Evolutionary conservation across 2,888 invertebrate genomes (phyloP), one percentile per base, ranked within the genome.

Genomic region (Sinotaia quadrata): DNA sequence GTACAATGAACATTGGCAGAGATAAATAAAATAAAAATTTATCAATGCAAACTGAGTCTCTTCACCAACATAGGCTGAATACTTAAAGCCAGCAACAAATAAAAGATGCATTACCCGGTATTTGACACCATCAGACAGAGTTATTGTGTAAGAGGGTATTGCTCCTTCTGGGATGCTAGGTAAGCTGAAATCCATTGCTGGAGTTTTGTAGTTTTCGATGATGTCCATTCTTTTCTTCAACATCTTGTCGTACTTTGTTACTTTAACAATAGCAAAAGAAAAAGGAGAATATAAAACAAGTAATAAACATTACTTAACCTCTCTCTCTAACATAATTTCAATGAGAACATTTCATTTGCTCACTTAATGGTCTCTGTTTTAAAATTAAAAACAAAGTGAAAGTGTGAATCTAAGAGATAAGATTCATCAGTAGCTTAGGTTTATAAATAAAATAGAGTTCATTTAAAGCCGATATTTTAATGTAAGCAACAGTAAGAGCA

Each of bases 171-270:
- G 87, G 34, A 87, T 80, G 1, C 76, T 37, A 8, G 87, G 87
- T 21, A 87, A 79, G 31, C 68, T 74, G 65, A 87, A 80, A 24
- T 84, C 79, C 27, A 78, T 82, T 4, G 81, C 74, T 7, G 86
- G 87, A 21, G 83, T 77, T 56, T 81, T 75, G 69, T 83, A 85
- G 59, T 81, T 81, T 61, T 84, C 79, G 49, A 87, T 85, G 27
- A 70, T 79, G n/a, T 87, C 85, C 66, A 85, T 69, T 47, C 85
- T 71, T 62, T 78, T 81, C 72, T 76, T 79, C 21, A 87, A 68
- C 75, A 84, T 78, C 70, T 84, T 83, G 72, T 87, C 80, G 62
- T 82, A 78, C 73, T 85, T 85, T n/a, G 85, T 87, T 27, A 85
- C 87, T 87, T 78, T 2, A 75, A 76, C 47, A 21, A 47, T 44